phyloP scores from a whole-genome alignment of 53 echinoderm and acorn worm genomes.

The Apostichopus leukothele region DNA sequence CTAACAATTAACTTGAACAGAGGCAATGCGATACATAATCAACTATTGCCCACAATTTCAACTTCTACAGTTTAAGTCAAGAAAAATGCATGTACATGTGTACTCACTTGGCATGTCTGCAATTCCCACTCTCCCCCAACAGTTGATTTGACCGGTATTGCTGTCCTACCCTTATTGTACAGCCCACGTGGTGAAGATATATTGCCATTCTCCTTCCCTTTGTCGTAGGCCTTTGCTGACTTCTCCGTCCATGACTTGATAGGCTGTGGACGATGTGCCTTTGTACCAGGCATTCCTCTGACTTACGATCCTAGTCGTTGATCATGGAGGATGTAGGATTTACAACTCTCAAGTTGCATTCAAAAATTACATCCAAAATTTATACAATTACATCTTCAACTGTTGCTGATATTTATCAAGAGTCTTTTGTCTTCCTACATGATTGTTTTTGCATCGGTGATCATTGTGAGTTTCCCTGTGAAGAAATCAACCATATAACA shows the following conservation, averaged over 20 bases:
- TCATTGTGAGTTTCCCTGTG: no score
- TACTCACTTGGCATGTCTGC: conserved; percentile 86
- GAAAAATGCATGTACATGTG: no score
- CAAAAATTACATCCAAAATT: background rate
- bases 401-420: no score
- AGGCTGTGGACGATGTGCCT: conserved; percentile 73
- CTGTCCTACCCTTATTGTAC: conserved; percentile 67
- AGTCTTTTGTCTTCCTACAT: background rate
- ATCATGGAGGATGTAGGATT: background rate
- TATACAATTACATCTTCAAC: no score
- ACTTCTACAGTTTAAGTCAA: no score
- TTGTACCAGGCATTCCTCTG: conserved; percentile 57
- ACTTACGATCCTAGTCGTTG: background rate
- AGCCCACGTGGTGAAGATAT: conserved; percentile 78
- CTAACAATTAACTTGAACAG: no score
- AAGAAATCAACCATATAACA: no score
- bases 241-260: conserved; percentile 95
- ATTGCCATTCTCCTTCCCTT: conserved; percentile 77
- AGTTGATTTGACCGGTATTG: conserved; percentile 72
- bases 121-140: conserved; percentile 97
- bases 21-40: no score
- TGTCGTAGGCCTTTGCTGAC: conserved; percentile 77
- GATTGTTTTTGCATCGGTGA: background rate
- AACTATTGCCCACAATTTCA: no score
- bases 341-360: background rate